Evolutionary conservation across 1,140 invertebrate species (phyloP), one percentile per base, ranked within the genome.

Genomic region (Batillaria attramentaria): DNA sequence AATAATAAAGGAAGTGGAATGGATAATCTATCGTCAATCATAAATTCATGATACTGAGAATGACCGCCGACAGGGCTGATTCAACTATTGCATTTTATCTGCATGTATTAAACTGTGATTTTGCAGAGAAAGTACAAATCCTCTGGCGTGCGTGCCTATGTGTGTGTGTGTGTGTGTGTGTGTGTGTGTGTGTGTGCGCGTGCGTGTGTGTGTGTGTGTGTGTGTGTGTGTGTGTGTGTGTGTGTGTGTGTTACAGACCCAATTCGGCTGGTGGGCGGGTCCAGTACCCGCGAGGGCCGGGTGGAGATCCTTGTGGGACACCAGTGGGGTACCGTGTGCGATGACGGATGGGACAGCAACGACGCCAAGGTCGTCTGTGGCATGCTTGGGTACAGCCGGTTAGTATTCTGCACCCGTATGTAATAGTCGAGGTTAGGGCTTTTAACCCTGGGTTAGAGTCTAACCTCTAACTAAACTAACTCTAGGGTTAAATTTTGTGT

Each of bases 321-420:
- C n/a, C 33, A 8, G 1, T 77, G 76, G 76, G 76, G 76, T 4
- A 77, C 76, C 20, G 65, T 77, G 31, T 77, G 76, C 39, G 76
- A 68, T 31, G 76, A 77, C 65, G 33, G 43, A 24, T 77, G 76
- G 76, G 65, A 68, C 62, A 46, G 70, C 46, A 46, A 50, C 24
- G 66, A 77, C 41, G 76, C 76, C 37, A 46, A 46, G 13, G 76
- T 77, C 8, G 76, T 69, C 62, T 77, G 76, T 42, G 28, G 35
- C 42, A 69, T 68, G 65, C 65, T 77, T 24, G 76, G 76, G 0
- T 77, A 69, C 65, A 10, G 28, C 43, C 20, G 42, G 66, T 77
- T 8, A 69, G 57, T 66, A 1, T 24, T 41, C 28, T n/a, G n/a
- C n/a, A n/a, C n/a, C n/a, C n/a, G n/a, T n/a, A n/a, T n/a, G n/a